A percentile compares a stretch with the other conserved stretches of the same genome.
Evolutionary conservation across 2,797 vertebrate genomes (phyloP).

Genomic region (Agapornis canus): DNA sequence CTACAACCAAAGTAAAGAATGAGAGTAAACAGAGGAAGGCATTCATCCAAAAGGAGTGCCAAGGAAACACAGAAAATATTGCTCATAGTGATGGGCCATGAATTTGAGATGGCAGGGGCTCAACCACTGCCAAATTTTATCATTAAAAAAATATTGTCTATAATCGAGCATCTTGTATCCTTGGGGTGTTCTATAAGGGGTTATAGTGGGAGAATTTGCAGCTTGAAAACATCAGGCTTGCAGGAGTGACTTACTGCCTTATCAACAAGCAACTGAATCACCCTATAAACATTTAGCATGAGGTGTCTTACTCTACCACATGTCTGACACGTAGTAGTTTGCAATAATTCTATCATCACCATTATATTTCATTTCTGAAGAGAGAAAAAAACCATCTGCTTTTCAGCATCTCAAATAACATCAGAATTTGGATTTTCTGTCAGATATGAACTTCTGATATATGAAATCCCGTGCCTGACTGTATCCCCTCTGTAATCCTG

Average conservation of each 20-base stretch:
- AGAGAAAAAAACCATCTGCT: neutral
- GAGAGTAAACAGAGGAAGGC: neutral
- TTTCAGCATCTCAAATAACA: neutral
- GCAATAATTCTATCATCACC: conserved; percentile 13
- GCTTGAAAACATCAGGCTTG: neutral
- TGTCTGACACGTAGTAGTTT: neutral
- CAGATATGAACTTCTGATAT: neutral
- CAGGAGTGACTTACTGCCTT: neutral
- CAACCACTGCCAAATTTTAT: neutral
- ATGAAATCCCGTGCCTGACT: neutral
- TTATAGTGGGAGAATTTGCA: neutral
- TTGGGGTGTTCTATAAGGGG: neutral
- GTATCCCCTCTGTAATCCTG: neutral
- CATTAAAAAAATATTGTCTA: neutral
- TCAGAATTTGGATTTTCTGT: neutral
- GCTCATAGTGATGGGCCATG: neutral
- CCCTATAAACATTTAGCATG: neutral
- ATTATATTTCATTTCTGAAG: neutral
- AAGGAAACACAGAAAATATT: neutral
- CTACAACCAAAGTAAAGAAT: neutral
- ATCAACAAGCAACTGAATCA: neutral
- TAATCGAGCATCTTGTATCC: neutral
- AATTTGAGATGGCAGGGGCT: neutral
- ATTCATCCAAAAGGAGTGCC: neutral
- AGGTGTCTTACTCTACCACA: neutral